These are phyloP conservation scores for Danio kyathit DNA, from an alignment of 2,797 vertebrate species.

Conservation along the genomic window DNA sequence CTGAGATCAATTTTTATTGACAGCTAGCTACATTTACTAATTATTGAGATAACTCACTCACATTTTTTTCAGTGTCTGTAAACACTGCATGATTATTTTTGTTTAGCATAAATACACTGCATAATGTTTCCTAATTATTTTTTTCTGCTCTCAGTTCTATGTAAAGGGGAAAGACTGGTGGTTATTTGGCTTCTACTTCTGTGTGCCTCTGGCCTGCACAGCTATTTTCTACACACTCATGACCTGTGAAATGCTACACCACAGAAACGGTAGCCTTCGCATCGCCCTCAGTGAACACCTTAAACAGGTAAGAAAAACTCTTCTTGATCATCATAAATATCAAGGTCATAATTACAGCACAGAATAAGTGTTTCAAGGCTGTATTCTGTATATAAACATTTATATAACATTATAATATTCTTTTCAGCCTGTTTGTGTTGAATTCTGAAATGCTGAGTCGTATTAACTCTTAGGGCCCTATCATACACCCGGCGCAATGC, in stretches of 20 bases:
- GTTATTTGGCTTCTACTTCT: slow-evolving; percentile 97
- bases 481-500: too few species aligned
- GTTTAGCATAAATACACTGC: too few species aligned
- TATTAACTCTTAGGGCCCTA: too few species aligned
- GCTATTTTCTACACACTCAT: slow-evolving; percentile 95
- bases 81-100: background rate
- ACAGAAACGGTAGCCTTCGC: slow-evolving; percentile 92
- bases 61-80: background rate
- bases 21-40: too few species aligned
- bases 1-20: too few species aligned
- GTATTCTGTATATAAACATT: background rate
- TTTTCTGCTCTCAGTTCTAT: slow-evolving; percentile 82
- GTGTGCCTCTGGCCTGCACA: slow-evolving; percentile 90
- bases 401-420: background rate
- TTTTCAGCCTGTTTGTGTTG: too few species aligned
- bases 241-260: slow-evolving; percentile 96
- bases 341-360: background rate
- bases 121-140: background rate
- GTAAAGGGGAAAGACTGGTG: slow-evolving; percentile 93
- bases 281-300: slow-evolving; percentile 97
- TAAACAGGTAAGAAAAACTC: slow-evolving; percentile 87
- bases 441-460: background rate
- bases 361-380: background rate
- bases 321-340: background rate
- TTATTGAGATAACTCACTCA: background rate